Evolutionary conservation across 2,888 invertebrate genomes (phyloP).

Genomic region (Pollenia labialis): DNA sequence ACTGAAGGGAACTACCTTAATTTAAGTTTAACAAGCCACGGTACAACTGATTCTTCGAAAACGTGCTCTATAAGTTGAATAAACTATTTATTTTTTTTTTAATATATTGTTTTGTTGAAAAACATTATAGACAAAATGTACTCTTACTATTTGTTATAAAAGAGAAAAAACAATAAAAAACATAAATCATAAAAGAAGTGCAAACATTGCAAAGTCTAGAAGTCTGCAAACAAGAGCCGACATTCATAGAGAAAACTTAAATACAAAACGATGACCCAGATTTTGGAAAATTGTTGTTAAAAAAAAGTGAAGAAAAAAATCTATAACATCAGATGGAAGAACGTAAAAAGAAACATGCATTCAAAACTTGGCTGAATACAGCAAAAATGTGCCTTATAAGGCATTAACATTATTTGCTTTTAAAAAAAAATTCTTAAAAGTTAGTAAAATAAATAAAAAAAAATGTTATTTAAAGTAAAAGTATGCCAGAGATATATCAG

Average conservation of each 20-base stretch:
- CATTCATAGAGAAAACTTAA: background rate
- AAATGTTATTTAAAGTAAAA: background rate
- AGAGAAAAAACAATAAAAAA: constrained; percentile 1
- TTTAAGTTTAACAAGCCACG: background rate
- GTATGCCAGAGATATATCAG: background rate
- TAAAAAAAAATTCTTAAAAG: too few species aligned
- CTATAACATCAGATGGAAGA: background rate
- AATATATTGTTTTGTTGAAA: background rate
- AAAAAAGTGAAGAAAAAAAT: background rate
- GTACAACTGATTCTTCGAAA: background rate
- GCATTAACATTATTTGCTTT: too few species aligned
- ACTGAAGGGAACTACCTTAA: too few species aligned
- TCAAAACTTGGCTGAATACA: background rate
- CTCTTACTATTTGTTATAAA: background rate
- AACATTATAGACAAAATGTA: background rate
- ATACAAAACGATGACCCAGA: constrained; percentile 45
- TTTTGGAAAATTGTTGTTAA: constrained; percentile 26
- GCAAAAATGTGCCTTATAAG: background rate
- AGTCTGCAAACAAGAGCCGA: constrained; percentile 37
- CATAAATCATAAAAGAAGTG: constrained; percentile 23
- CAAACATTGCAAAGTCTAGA: constrained; percentile 47
- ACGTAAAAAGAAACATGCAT: background rate
- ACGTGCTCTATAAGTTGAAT: background rate
- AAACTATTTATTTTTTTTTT: background rate
- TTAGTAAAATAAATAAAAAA: background rate